Evolutionary conservation across 2,888 invertebrate genomes (phyloP).

Genomic region (Fissipunctia ypsillon): DNA sequence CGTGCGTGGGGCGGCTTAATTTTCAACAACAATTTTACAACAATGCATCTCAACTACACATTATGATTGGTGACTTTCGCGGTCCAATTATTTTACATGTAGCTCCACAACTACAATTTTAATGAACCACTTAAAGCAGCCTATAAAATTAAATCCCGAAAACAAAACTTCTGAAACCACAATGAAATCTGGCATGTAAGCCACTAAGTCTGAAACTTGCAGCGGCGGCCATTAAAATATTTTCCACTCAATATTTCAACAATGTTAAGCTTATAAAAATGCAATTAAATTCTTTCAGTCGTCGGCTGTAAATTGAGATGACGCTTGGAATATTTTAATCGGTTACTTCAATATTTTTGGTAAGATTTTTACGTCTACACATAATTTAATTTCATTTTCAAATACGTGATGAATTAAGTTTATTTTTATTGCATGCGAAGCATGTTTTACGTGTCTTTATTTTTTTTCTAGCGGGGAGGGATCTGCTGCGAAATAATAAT

Average conservation of each 20-base stretch:
- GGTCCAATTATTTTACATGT: not conserved
- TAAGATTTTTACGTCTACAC: not conserved
- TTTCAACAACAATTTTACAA: too few relatives aligned
- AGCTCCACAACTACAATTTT: not conserved
- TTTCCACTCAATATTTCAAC: conserved; percentile 52
- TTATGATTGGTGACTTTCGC: not conserved
- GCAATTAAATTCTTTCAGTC: conserved; percentile 57
- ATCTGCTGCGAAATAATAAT: too few relatives aligned
- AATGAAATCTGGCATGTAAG: conserved; percentile 16
- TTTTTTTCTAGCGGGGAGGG: too few relatives aligned
- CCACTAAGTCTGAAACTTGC: conserved; percentile 9
- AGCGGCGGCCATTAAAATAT: conserved; percentile 31
- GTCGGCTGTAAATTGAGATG: conserved; percentile 7
- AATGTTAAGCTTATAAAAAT: conserved; percentile 39
- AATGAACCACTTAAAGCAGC: conserved; percentile 18
- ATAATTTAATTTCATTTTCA: not conserved
- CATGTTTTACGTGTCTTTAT: too few relatives aligned
- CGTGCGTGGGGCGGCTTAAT: too few relatives aligned
- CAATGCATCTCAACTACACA: too few relatives aligned
- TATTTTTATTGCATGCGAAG: too few relatives aligned
- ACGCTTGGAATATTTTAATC: conserved; percentile 28
- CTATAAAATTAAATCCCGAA: conserved; percentile 10
- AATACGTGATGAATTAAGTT: too few relatives aligned
- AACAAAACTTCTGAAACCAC: not conserved
- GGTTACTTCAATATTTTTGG: conserved; percentile 3